These are phyloP conservation scores for Proisotoma minuta DNA, from an alignment of 2,888 invertebrate genomes.

Conservation along the genomic window DNA sequence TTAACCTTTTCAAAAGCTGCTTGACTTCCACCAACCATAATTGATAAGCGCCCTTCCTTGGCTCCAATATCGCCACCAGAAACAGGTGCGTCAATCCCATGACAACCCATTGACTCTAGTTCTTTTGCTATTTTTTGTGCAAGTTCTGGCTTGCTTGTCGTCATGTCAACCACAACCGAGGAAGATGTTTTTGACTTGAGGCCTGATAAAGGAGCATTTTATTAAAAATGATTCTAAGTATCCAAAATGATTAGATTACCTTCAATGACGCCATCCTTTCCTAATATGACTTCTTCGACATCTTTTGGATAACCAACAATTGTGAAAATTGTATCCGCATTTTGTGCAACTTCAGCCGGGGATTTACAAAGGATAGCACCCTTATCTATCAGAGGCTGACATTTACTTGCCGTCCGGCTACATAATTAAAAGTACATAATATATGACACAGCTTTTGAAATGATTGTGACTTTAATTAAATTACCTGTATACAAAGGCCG, in stretches of 20 bases:
- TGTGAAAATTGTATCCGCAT: slow-evolving; percentile 24
- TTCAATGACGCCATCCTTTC: slow-evolving; percentile 15
- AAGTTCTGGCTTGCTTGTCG: slow-evolving; percentile 28
- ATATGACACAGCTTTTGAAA: background rate
- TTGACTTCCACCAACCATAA: slow-evolving; percentile 25
- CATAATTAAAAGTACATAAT: background rate
- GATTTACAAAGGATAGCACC: slow-evolving; percentile 22
- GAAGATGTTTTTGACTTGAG: background rate
- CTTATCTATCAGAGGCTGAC: slow-evolving; percentile 19
- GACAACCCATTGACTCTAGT: slow-evolving; percentile 8
- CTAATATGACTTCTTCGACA: slow-evolving; percentile 30
- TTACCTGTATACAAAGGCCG: slow-evolving; percentile 29
- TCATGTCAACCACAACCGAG: slow-evolving; percentile 27
- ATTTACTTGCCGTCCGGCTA: slow-evolving; percentile 26
- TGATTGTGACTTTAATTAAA: background rate
- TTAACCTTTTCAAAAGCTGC: slow-evolving; percentile 20
- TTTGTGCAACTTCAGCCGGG: slow-evolving; percentile 23
- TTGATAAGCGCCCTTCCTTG: slow-evolving; percentile 21
- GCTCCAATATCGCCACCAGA: slow-evolving; percentile 32
- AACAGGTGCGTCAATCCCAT: slow-evolving; percentile 24
- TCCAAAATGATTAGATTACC: slow-evolving; percentile 1
- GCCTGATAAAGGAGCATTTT: background rate
- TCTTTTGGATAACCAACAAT: slow-evolving; percentile 29
- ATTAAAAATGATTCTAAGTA: background rate
- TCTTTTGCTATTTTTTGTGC: slow-evolving; percentile 19